Percentiles rank a stretch among this genome's conserved stretches.
These are phyloP conservation scores for Picus viridis DNA, from an alignment of 2,797 vertebrate species.

Conservation along the genomic window DNA sequence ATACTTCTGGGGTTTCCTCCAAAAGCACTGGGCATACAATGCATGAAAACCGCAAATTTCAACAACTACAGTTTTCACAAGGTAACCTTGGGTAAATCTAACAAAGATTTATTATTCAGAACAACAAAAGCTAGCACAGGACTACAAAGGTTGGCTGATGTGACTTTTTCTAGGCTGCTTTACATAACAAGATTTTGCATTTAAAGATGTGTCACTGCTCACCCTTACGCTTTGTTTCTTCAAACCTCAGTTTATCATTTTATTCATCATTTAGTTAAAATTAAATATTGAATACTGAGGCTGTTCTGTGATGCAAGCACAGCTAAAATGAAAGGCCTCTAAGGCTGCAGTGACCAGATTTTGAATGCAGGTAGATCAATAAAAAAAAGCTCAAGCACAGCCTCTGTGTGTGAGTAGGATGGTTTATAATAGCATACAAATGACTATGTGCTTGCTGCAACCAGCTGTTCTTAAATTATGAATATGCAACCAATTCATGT, in stretches of 20 bases:
- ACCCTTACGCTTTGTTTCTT: slow-evolving; percentile 64
- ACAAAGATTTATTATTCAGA: slow-evolving; percentile 1
- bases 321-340: slow-evolving; percentile 91
- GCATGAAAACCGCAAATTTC: slow-evolving; percentile 7
- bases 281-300: slow-evolving; percentile 89
- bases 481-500: slow-evolving; percentile 82
- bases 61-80: slow-evolving; percentile 6
- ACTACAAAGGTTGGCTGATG: slow-evolving; percentile 14
- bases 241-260: slow-evolving; percentile 78
- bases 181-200: slow-evolving; percentile 27
- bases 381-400: slow-evolving; percentile 73
- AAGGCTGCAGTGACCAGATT: slow-evolving; percentile 90
- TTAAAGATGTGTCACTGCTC: slow-evolving; percentile 53
- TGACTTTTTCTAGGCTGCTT: background rate
- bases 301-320: slow-evolving; percentile 83
- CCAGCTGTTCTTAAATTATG: slow-evolving; percentile 90
- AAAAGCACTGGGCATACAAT: background rate
- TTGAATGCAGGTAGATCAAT: slow-evolving; percentile 92
- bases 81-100: slow-evolving; percentile 23
- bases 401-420: slow-evolving; percentile 78
- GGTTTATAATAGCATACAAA: slow-evolving; percentile 83
- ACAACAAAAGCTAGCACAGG: background rate
- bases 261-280: slow-evolving; percentile 83
- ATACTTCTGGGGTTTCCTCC: background rate
- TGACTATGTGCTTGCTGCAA: slow-evolving; percentile 79